Evolutionary conservation across 2,888 invertebrate species (phyloP).

Genomic region (Papilio gigon): DNA sequence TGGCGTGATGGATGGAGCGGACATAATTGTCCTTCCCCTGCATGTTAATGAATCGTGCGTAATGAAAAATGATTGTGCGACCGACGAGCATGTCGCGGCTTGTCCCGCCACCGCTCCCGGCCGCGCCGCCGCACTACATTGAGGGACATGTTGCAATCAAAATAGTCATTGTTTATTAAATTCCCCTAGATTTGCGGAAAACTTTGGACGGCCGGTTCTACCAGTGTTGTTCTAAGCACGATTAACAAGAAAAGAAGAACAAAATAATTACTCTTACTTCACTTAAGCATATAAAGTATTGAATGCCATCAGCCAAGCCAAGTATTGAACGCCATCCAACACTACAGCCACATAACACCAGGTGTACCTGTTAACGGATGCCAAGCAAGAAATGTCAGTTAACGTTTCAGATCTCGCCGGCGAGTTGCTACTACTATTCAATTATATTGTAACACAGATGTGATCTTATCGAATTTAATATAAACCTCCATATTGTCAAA

Average conservation of each 20-base stretch:
- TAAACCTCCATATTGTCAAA: neutral
- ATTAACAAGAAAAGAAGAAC: too few relatives aligned
- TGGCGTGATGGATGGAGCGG: constrained; percentile 73
- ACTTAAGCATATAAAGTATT: too few relatives aligned
- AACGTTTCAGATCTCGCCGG: too few relatives aligned
- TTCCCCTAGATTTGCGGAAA: neutral
- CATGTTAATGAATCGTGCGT: constrained; percentile 79
- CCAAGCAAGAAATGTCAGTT: too few relatives aligned
- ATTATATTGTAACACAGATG: neutral
- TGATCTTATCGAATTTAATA: neutral
- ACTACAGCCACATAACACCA: too few relatives aligned
- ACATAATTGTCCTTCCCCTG: constrained; percentile 76
- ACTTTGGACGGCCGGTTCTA: too few relatives aligned
- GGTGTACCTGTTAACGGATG: too few relatives aligned
- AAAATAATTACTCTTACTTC: too few relatives aligned
- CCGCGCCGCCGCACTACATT: constrained; percentile 67
- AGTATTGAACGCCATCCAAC: too few relatives aligned
- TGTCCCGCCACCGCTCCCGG: constrained; percentile 51
- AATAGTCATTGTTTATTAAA: constrained; percentile 56
- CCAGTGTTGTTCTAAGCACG: too few relatives aligned
- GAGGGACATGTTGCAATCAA: constrained; percentile 58
- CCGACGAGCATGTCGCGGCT: constrained; percentile 54
- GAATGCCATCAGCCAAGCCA: too few relatives aligned
- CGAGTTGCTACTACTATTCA: neutral
- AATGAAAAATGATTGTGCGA: constrained; percentile 77